Base-by-base conservation (phyloP, 2,888 invertebrate species). In the Meteorus cinctellus region DNA sequence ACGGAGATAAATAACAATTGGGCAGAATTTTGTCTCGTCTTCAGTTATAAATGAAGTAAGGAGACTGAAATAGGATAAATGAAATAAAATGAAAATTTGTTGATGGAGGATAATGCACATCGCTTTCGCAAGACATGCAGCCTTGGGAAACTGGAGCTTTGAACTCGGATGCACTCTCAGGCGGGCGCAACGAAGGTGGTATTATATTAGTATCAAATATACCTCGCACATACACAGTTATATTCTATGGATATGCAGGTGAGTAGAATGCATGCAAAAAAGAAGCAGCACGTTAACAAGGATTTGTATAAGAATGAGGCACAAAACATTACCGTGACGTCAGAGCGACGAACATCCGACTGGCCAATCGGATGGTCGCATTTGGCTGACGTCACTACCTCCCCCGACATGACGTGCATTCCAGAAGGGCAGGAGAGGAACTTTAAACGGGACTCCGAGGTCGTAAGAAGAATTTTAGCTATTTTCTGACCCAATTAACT, bases 91-190 rank as follows among this genome's bases (percentile, higher is more conserved):
- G 72, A 75, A 72, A 77, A 77, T 51, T 73, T 67, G 70, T 76
- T 71, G 71, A 72, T 45, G 68, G 76, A 66, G 60, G 73, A 78
- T 55, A 76, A 77, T 72, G 68, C 77, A 75, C 65, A 78, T 79
- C 66, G 85, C 87, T 85, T 85, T 86, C 85, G 82, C 85, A 80
- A 81, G 78, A 82, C 84, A 83, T 81, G 81, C 86, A 89, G 89
- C 89, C 88, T 89, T 89, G 88, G 87, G 76, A 87, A 89, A 88
- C 86, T 88, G 86, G 89, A 84, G 82, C 88, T 89, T 87, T 89
- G 88, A 89, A 89, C 88, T 85, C 83, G 78, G 80, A 80, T 88
- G 87, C 87, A 88, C 89, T 86, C 85, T 84, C 41, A 12, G 77
- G 73, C 80, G 83, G 45, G 60, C 24, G 24, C 29, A 51, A 45